Evolutionary conservation across 2,797 vertebrate genomes (phyloP), one percentile per base, ranked within the genome.

Genomic region (Corythornis leucogaster): DNA sequence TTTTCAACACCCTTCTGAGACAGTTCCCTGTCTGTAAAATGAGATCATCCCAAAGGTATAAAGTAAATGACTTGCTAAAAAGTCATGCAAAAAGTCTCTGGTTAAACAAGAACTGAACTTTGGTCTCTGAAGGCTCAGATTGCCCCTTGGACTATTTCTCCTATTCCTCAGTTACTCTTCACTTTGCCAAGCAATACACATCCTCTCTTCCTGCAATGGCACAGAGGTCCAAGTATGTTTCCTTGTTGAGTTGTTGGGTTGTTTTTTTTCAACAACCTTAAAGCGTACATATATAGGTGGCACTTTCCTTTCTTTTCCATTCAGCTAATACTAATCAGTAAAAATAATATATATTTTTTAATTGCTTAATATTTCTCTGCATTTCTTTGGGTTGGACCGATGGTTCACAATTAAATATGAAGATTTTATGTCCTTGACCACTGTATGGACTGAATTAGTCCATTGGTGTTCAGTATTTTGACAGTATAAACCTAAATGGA

Each of bases 1-100:
- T 91, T 94, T 96, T 96, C 92, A 96, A 93, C 90, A 93, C 85
- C 64, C 71, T 90, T 96, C 26, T 64, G 64, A 92, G 78, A 90
- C 78, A 78, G 64, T 11, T 87, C 62, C 86, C 83, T 46, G 75
- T 80, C 46, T 80, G 66, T 80, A 84, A 87, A 88, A 91, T 8
- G 26, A 54, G 83, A 93, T 90, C 92, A 42, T 91, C 86, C 84
- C 92, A 90, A 71, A 92, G 78, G 85, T 48, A 86, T 57, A 90
- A 67, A 86, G 35, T 77, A 69, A 79, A 73, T 57, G 45, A 53
- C 68, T 87, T 91, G 82, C 85, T 87, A 88, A 54, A 33, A 75
- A 81, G 71, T 54, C 61, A 91, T 38, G 63, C 30, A 68, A 93
- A 61, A 40, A 74, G 31, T 25, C 70, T 55, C 61, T 3, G 1